phyloP scores from a whole-genome alignment of 2,797 vertebrate genomes.

The Paratrypauchen microcephalus region DNA sequence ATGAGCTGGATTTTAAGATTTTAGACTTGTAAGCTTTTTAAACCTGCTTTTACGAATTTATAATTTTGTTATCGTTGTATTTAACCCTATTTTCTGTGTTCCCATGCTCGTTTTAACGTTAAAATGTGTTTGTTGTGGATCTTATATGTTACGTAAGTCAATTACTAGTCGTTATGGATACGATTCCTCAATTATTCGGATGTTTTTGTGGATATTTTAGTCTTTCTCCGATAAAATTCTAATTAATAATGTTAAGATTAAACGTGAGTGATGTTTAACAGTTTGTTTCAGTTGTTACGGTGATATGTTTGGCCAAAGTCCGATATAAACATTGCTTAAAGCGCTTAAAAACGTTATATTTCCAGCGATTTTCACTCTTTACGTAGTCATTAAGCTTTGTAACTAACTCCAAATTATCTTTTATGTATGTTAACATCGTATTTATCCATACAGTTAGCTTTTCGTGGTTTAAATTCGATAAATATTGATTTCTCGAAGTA shows the following conservation, averaged over 20 bases:
- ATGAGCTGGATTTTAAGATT: not conserved
- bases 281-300: not conserved
- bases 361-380: not conserved
- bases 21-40: not conserved
- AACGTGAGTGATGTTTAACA: not conserved
- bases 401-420: accelerated
- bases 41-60: not conserved
- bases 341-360: not conserved
- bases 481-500: slow-evolving; percentile 9
- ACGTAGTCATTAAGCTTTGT: not conserved
- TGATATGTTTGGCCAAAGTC: not conserved
- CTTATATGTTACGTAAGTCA: not conserved
- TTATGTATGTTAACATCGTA: accelerated
- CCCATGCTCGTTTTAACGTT: not conserved
- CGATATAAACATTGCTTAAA: not conserved
- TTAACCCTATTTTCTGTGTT: not conserved
- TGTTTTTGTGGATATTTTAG: not conserved
- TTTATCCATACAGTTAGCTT: not conserved
- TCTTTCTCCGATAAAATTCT: not conserved
- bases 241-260: not conserved
- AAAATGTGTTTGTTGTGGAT: not conserved
- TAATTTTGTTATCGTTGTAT: not conserved
- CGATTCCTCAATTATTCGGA: not conserved
- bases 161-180: not conserved
- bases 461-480: not conserved